phyloP scores from a whole-genome alignment of 2,797 vertebrate genomes.

The Babyrousa celebensis region DNA sequence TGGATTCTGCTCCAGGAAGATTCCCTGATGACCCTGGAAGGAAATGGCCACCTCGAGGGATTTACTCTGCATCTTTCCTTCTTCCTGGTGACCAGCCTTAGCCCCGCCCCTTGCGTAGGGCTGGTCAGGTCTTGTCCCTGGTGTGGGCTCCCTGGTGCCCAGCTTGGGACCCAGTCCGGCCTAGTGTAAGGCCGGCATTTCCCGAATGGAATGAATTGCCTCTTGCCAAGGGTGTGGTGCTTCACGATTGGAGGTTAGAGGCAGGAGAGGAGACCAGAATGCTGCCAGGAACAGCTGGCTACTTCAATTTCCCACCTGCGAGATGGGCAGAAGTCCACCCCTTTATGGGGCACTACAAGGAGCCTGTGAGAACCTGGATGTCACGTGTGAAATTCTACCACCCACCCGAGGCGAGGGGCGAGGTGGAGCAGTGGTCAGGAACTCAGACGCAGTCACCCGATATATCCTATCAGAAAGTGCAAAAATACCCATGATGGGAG shows the following conservation, averaged over 20 bases:
- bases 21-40: not conserved
- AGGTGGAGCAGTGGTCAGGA: rapidly evolving
- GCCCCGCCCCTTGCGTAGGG: not conserved
- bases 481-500: not conserved
- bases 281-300: not conserved
- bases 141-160: not conserved
- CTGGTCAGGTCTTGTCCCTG: not conserved
- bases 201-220: not conserved
- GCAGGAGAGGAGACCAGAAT: not conserved
- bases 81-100: too few species aligned
- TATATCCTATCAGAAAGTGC: not conserved
- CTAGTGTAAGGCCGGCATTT: not conserved
- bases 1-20: not conserved
- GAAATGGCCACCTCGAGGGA: not conserved
- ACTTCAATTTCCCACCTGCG: not conserved
- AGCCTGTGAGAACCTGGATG: not conserved
- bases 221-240: not conserved
- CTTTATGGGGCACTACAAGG: too few species aligned
- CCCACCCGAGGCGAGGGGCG: not conserved
- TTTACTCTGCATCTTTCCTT: not conserved
- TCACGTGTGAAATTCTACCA: not conserved
- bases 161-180: not conserved
- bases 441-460: not conserved
- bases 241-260: not conserved
- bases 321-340: not conserved